Evolutionary conservation across 2,888 invertebrate species (phyloP).

Genomic region (Torymus tubicola): DNA sequence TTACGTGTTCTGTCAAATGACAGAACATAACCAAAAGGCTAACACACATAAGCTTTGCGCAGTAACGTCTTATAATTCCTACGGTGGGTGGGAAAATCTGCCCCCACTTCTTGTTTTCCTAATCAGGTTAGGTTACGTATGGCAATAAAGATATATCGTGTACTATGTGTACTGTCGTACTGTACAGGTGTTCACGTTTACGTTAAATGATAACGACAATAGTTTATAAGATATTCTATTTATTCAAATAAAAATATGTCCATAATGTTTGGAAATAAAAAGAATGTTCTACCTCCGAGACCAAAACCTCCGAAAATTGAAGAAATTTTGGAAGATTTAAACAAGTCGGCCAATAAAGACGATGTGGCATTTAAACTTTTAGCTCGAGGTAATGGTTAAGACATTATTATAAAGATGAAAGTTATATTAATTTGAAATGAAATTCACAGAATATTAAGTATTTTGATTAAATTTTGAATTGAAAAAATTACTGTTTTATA

Average conservation of each 20-base stretch:
- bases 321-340: slow-evolving; percentile 71
- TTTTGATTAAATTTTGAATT: too few relatives aligned
- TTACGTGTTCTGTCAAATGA: too few relatives aligned
- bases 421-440: not conserved
- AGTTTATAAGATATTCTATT: not conserved
- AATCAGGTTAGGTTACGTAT: too few relatives aligned
- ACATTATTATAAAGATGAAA: not conserved
- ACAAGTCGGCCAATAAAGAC: slow-evolving; percentile 62
- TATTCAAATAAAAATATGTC: slow-evolving; percentile 33
- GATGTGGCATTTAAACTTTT: slow-evolving; percentile 68
- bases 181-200: not conserved
- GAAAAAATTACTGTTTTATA: too few relatives aligned
- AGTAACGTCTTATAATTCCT: not conserved
- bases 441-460: too few relatives aligned
- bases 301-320: slow-evolving; percentile 68
- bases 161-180: too few relatives aligned
- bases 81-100: not conserved
- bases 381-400: slow-evolving; percentile 44
- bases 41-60: slow-evolving; percentile 7
- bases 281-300: slow-evolving; percentile 68
- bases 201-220: not conserved
- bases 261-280: slow-evolving; percentile 70
- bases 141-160: too few relatives aligned
- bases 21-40: slow-evolving; percentile 28
- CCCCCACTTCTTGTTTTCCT: not conserved